Base-by-base conservation (phyloP, 2,797 vertebrate species). In the Gymnodraco acuticeps region DNA sequence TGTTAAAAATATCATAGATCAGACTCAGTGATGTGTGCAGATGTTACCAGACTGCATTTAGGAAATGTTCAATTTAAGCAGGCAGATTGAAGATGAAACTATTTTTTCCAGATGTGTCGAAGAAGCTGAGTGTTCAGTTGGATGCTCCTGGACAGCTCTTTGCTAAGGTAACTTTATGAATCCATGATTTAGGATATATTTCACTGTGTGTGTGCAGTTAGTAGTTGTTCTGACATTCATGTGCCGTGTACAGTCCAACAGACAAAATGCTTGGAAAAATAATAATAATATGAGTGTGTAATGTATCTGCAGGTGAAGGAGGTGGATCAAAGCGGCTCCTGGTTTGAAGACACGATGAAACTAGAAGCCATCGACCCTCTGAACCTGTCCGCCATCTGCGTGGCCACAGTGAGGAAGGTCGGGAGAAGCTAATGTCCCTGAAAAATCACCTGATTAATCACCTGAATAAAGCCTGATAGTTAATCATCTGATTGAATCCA, bases 261-360 rank as follows among this genome's bases (percentile, higher is more conserved):
- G 33, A 38, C 33, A 38, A 9, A 38, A 38, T 38, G 33, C 33
- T 38, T 9, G 33, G 33, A 38, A 38, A 38, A 38, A 27, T 27
- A 27, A 27, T 27, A 27, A 27, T 27, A 27, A 27, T 27, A 38
- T 38, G 33, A 27, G 27, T 27, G 27, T 27, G 33, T 9, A 38
- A 38, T 38, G 33, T 54, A 1, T 65, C 42, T 71, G 1, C 61
- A 97, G 96, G 96, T 97, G 79, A 97, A 95, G 94, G 97, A 98
- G 74, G 95, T 97, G 84, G 96, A 98, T 41, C 95, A 96, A 88
- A 95, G 90, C 79, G 95, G 96, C 65, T 88, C 92, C 31, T 97
- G 96, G 96, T 98, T 96, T 89, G 96, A 96, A 82, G 97, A 98
- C 74, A 96, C 96, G 77, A 98, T 97, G 97, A 98, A 97, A 91